Conservation (phyloP, 2,113 vertebrate species). For the Sinocyclocheilus rhinocerous region DNA sequence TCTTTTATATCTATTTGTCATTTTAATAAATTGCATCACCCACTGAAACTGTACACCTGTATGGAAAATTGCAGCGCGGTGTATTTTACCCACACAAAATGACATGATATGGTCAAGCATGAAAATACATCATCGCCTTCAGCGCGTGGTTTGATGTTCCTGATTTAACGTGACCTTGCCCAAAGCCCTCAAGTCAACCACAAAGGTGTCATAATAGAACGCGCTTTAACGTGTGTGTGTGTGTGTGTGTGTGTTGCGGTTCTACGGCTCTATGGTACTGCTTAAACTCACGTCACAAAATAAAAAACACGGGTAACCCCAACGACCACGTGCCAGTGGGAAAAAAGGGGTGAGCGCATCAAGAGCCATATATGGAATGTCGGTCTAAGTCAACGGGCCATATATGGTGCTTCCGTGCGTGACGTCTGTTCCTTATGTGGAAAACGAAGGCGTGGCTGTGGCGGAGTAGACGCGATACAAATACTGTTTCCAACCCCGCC, state of each 20-base stretch:
- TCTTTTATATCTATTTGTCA: background rate
- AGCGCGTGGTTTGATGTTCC: background rate
- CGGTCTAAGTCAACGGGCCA: conserved; percentile 57
- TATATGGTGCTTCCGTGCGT: conserved; percentile 70
- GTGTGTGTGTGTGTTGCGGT: conserved; percentile 1
- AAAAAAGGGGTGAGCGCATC: conserved; percentile 59
- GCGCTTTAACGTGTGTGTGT: background rate
- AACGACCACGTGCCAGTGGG: conserved; percentile 64
- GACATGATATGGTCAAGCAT: background rate
- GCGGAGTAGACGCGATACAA: conserved; percentile 34
- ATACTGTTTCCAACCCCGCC: conserved; percentile 54
- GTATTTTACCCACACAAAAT: conserved; percentile 31
- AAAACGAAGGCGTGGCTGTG: conserved; percentile 63
- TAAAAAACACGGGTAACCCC: conserved; percentile 66
- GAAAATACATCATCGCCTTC: conserved; percentile 15
- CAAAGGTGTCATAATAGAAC: conserved; percentile 12
- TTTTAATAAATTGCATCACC: conserved; percentile 4
- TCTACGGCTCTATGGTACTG: background rate
- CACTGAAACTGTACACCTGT: conserved; percentile 44
- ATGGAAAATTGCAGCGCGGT: conserved; percentile 45
- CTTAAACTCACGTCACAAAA: conserved; percentile 32
- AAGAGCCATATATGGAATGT: conserved; percentile 68
- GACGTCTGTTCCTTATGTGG: conserved; percentile 61
- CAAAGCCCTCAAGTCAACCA: background rate
- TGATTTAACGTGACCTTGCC: background rate